Evolutionary conservation across 2,888 invertebrate species (phyloP), one percentile per base, ranked within the genome.

Genomic region (Melikaiella ostensackeni): DNA sequence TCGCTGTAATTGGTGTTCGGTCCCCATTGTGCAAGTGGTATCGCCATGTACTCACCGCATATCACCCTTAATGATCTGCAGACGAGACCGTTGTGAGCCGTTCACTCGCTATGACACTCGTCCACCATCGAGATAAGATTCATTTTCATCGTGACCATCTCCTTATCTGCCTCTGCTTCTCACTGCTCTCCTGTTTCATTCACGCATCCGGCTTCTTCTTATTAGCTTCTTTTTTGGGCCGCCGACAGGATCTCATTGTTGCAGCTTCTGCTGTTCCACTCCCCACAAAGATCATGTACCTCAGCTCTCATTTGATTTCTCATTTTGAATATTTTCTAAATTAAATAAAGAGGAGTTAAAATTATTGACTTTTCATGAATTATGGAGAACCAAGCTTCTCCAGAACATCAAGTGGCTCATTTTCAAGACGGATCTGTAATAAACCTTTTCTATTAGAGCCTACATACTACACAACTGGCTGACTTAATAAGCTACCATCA

Each of bases 21-120:
- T 79, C 75, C 82, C 87, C 87, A 89, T 88, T 88, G 89, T 89
- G 88, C 87, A 88, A 88, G 87, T 84, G 85, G 87, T 84, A 86
- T 84, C 85, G 86, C 79, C 81, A 82, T 85, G 85, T 87, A 86
- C 85, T 85, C 85, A 81, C 80, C 77, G 74, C 77, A 74, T 89
- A 89, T 89, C 89, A 84, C 75, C 70, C 83, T 81, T 80, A 81
- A 79, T 84, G 84, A 89, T 89, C 89, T 87, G 82, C 84, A 85
- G 86, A 88, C 87, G 74, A 46, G 38, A 38, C 79, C 76, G 61
- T 83, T 84, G 81, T 83, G 80, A 84, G 84, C 78, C 81, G 80
- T 85, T 84, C 81, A 84, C 83, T 85, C 84, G 84, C 86, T 85
- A 84, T 85, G 86, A 87, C 84, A 85, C 82, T 83, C 84, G 78